Percentiles rank a stretch among this genome's conserved stretches.
phyloP scores from a whole-genome alignment of 1,140 invertebrate species.

The Lithobius niger region DNA sequence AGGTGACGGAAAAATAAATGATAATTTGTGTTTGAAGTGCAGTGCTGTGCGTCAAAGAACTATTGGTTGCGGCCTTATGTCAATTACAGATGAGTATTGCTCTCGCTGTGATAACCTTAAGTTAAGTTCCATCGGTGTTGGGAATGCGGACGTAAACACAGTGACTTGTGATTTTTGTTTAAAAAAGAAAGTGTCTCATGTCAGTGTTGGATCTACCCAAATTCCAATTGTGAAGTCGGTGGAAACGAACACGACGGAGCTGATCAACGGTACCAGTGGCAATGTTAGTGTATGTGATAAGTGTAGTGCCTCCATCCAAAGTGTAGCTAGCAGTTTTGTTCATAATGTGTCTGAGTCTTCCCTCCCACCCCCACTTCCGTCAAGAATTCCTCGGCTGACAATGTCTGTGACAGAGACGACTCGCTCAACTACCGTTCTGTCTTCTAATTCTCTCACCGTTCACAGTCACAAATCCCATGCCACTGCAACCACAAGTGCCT shows the following conservation, averaged over 20 bases:
- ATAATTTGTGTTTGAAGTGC: conserved; percentile 14
- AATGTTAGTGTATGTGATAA: conserved; percentile 48
- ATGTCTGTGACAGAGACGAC: conserved; percentile 11
- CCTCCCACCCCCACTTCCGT: conserved; percentile 15
- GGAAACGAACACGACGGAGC: neutral
- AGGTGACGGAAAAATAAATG: conserved; percentile 18
- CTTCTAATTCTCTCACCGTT: too few relatives aligned
- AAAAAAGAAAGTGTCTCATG: conserved; percentile 27
- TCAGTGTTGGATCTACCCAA: conserved; percentile 36
- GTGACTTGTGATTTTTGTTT: neutral
- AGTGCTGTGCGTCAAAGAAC: neutral
- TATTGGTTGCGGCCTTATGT: conserved; percentile 13
- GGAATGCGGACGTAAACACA: conserved; percentile 14
- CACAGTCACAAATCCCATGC: neutral
- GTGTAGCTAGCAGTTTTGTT: conserved; percentile 37
- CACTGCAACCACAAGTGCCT: neutral
- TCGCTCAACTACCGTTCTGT: neutral
- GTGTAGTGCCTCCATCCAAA: conserved; percentile 45
- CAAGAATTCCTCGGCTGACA: conserved; percentile 16
- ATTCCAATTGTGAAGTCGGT: conserved; percentile 24
- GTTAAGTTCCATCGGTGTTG: conserved; percentile 12
- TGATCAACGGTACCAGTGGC: conserved; percentile 15
- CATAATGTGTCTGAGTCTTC: conserved; percentile 16
- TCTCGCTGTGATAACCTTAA: conserved; percentile 14
- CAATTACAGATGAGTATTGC: conserved; percentile 15